phyloP scores from a whole-genome alignment of 2,113 vertebrate genomes.

The human (Homo sapiens) region GRCh38 chr14:47988001-47988500 shows the following conservation, averaged over 20 bases:
- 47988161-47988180: no score
- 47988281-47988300: neutral
- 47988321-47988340: neutral
- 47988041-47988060: no score
- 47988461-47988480: neutral
- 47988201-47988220: no score
- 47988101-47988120: no score
- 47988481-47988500: neutral
- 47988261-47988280: neutral
- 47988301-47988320: neutral
- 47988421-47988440: neutral
- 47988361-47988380: neutral
- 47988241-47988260: neutral
- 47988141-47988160: no score
- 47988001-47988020: no score
- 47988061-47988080: no score
- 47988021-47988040: no score
- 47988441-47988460: neutral
- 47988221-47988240: neutral
- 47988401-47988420: neutral
- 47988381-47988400: neutral
- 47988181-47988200: no score
- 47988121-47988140: no score
- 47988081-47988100: no score
- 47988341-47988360: no score